Evolutionary conservation across 1,140 invertebrate species (phyloP), one percentile per base, ranked within the genome.

Genomic region (Drosophila carrolli): DNA sequence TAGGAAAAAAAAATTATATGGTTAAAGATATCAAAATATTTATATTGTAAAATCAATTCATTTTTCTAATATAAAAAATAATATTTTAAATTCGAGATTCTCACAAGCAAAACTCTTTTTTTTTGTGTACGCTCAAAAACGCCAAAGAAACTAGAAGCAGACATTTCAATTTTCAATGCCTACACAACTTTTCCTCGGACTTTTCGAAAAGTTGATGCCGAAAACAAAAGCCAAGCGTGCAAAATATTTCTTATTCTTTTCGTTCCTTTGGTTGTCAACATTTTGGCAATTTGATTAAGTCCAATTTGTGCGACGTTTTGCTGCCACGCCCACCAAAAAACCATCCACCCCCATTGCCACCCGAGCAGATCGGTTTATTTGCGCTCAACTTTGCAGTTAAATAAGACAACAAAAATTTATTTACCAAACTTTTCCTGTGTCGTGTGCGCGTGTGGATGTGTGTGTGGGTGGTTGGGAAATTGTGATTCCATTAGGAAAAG

Each of bases 401-500:
- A 71, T 66, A 74, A 74, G 78, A 75, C 70, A 74, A 76, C 77
- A 75, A 61, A 55, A 58, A 56, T 71, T 46, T 71, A 57, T 47
- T 57, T 44, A 27, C 53, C 41, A 29, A 72, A 78, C 65, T 78
- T 78, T 78, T 77, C 40, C 37, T 46, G 40, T 40, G 47, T 57
- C 44, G 41, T 46, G 14, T 55, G 35, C 46, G 44, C 41, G 43
- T 57, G 9, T 23, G 43, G 60, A 38, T 50, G 40, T 70, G 53
- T 57, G 47, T 50, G 40, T 70, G 53, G 47, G 46, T 58, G 56
- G 58, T 47, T 35, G 59, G 65, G 62, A 83, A 89, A 86, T 89
- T 88, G 79, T 88, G 79, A 89, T 88, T 89, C 84, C 83, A 88
- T 88, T 88, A 89, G 83, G 80, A 78, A 59, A 88, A 81, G 81